phyloP scores from a whole-genome alignment of 2,113 vertebrate genomes.

The Psittacus erithacus region DNA sequence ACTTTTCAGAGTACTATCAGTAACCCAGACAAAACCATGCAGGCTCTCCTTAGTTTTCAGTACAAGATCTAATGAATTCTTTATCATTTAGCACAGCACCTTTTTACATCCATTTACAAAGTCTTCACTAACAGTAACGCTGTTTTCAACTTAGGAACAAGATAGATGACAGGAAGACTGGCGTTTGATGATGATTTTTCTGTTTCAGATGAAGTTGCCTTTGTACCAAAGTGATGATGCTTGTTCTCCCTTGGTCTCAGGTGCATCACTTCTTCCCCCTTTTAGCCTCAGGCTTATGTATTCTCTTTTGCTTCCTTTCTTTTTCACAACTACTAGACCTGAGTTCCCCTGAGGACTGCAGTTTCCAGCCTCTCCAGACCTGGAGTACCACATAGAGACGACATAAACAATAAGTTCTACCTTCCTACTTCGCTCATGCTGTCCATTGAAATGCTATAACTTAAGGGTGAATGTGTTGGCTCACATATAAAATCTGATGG shows the following conservation, averaged over 20 bases:
- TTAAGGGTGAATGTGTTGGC: neutral
- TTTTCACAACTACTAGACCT: neutral
- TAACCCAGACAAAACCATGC: neutral
- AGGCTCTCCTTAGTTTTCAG: neutral
- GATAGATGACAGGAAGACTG: rapidly evolving
- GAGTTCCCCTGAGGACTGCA: neutral
- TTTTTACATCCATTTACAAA: neutral
- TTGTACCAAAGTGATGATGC: neutral
- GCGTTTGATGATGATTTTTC: neutral
- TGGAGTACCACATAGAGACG: neutral
- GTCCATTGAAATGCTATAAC: neutral
- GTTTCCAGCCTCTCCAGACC: neutral
- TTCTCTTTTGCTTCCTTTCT: neutral
- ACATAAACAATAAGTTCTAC: neutral
- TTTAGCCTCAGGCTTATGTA: neutral
- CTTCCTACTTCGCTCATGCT: neutral
- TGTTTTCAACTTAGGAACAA: neutral
- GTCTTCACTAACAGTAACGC: neutral
- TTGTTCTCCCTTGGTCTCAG: neutral
- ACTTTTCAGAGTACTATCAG: neutral
- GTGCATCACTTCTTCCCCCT: neutral
- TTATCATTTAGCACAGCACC: neutral
- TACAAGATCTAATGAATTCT: neutral
- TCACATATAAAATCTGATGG: neutral
- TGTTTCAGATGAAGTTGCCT: neutral